phyloP scores from a whole-genome alignment of 2,797 vertebrate species.

The Chloroceryle inda region DNA sequence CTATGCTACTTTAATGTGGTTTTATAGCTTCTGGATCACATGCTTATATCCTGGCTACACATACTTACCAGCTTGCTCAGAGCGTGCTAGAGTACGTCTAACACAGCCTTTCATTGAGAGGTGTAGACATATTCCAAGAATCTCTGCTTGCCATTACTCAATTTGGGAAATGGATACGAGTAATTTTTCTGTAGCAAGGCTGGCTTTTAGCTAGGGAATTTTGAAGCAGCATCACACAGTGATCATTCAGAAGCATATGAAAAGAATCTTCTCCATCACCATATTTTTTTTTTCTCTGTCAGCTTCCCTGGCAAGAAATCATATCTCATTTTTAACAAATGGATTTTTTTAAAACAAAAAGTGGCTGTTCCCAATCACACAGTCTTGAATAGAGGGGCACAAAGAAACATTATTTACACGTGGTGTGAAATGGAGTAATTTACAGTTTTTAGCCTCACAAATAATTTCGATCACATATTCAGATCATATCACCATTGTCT shows the following conservation, averaged over 20 bases:
- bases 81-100: neutral
- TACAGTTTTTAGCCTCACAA: conserved; percentile 24
- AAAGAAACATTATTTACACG: conserved; percentile 41
- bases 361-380: conserved; percentile 27
- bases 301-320: conserved; percentile 60
- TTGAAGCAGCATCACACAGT: conserved; percentile 40
- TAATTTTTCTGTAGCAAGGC: conserved; percentile 33
- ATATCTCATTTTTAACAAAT: conserved; percentile 53
- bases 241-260: conserved; percentile 58
- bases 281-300: conserved; percentile 25
- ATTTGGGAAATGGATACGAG: conserved; percentile 36
- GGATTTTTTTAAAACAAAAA: conserved; percentile 43
- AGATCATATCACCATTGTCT: conserved; percentile 12
- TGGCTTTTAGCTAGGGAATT: conserved; percentile 59
- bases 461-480: conserved; percentile 64
- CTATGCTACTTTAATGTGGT: conserved; percentile 55
- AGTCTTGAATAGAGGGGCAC: conserved; percentile 17
- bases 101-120: conserved; percentile 39
- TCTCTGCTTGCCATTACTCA: conserved; percentile 58
- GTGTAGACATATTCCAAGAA: conserved; percentile 20
- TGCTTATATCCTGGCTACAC: neutral
- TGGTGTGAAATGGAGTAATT: conserved; percentile 48
- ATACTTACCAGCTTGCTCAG: conserved; percentile 38
- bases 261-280: conserved; percentile 59
- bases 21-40: conserved; percentile 46